A percentile compares a stretch with the other conserved stretches of the same genome.
Conservation (phyloP, 2,113 vertebrate genomes). For the Istiophorus platypterus region DNA sequence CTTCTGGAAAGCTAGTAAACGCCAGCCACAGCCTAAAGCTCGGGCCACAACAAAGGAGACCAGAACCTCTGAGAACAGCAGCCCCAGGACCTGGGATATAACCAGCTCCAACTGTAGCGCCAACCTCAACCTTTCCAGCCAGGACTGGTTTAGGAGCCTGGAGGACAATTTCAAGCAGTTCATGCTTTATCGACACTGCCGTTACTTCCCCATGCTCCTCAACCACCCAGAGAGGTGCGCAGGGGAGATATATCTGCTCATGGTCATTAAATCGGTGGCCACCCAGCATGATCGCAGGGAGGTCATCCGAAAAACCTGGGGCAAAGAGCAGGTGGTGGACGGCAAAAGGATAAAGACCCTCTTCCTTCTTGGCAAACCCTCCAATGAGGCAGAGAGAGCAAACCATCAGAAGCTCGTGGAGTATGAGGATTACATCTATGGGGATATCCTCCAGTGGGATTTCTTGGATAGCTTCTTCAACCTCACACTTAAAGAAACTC, state of each 20-base stretch:
- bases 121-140: conserved; percentile 88
- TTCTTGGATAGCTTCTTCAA: conserved; percentile 98
- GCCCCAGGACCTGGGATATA: conserved; percentile 87
- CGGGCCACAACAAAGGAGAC: not conserved
- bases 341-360: conserved; percentile 88
- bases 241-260: conserved; percentile 86
- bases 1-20: conserved; percentile 89
- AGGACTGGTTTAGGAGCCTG: conserved; percentile 88
- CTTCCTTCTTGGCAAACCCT: conserved; percentile 90
- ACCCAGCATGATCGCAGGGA: conserved; percentile 93
- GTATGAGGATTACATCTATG: conserved; percentile 92
- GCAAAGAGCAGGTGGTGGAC: conserved; percentile 84
- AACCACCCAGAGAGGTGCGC: conserved; percentile 94
- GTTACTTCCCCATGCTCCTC: conserved; percentile 92
- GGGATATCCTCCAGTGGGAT: conserved; percentile 97
- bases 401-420: conserved; percentile 97
- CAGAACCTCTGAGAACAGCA: not conserved
- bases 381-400: conserved; percentile 87
- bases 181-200: conserved; percentile 92
- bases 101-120: conserved; percentile 88
- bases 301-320: conserved; percentile 96
- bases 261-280: conserved; percentile 95
- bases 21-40: not conserved
- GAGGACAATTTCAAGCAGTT: conserved; percentile 93
- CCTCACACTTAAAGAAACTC: conserved; percentile 96